Percentiles rank a stretch among this genome's conserved stretches.
phyloP scores from a whole-genome alignment of 2,888 invertebrate species.

The Plagiodera versicolora region DNA sequence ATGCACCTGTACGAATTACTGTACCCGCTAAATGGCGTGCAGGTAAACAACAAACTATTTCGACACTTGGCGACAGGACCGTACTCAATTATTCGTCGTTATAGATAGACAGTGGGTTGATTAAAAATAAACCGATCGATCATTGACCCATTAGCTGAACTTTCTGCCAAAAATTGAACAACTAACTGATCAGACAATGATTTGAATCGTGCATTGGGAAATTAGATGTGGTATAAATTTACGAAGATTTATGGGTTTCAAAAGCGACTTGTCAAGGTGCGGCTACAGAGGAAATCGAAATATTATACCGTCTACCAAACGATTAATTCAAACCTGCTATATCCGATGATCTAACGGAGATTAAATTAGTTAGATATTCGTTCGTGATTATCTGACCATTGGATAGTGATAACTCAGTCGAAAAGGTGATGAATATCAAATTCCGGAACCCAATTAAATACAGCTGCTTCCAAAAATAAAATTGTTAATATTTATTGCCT shows the following conservation, averaged over 20 bases:
- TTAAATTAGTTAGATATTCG: too few relatives aligned
- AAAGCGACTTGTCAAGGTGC: not conserved
- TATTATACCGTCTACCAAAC: not conserved
- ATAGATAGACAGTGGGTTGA: not conserved
- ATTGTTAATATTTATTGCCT: too few relatives aligned
- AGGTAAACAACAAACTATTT: not conserved
- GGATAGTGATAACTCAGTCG: too few relatives aligned
- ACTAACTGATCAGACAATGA: not conserved
- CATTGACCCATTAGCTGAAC: constrained; percentile 16
- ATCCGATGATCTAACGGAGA: too few relatives aligned
- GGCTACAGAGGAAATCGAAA: not conserved
- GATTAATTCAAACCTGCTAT: too few relatives aligned
- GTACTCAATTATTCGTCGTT: not conserved
- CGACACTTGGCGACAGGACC: not conserved
- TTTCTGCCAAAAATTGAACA: constrained; percentile 6
- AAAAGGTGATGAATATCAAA: too few relatives aligned
- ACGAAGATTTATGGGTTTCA: not conserved
- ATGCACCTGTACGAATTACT: not conserved
- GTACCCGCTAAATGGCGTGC: not conserved
- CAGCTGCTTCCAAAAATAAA: too few relatives aligned
- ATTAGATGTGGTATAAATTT: not conserved
- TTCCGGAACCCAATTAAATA: too few relatives aligned
- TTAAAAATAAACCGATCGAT: constrained; percentile 20
- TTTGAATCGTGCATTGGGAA: not conserved
- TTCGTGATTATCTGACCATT: too few relatives aligned